A percentile compares a stretch with the other conserved stretches of the same genome.
phyloP scores from a whole-genome alignment of 2,888 invertebrate species.

The Sceliomorpha sp. region DNA sequence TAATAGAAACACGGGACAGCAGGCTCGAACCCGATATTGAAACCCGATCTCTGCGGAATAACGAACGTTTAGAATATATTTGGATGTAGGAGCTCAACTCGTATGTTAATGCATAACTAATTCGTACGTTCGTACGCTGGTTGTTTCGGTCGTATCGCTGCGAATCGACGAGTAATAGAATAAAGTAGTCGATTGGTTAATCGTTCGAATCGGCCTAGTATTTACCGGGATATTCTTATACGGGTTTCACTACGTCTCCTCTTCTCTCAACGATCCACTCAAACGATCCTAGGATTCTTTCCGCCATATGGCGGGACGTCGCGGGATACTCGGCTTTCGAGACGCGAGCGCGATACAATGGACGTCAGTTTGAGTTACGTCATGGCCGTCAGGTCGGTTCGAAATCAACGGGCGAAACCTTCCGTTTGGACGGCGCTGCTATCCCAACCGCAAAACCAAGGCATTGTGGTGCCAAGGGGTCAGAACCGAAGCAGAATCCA shows the following conservation, averaged over 20 bases:
- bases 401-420: constrained; percentile 65
- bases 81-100: too few species aligned
- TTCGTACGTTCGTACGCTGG: too few species aligned
- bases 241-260: constrained; percentile 10
- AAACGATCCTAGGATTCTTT: constrained; percentile 50
- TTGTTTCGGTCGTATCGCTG: too few species aligned
- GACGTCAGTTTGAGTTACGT: constrained; percentile 76
- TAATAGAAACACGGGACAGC: constrained; percentile 15
- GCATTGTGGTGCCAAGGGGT: too few species aligned
- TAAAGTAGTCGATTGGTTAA: background rate
- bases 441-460: constrained; percentile 52
- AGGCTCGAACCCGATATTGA: background rate
- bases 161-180: too few species aligned
- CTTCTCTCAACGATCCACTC: constrained; percentile 63
- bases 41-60: too few species aligned
- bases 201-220: background rate
- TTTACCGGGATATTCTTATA: background rate
- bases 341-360: constrained; percentile 69
- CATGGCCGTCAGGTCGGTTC: constrained; percentile 69
- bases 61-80: too few species aligned
- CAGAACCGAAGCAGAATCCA: too few species aligned
- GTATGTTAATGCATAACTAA: too few species aligned
- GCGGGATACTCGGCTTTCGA: constrained; percentile 38
- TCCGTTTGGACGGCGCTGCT: too few species aligned
- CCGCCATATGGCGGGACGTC: constrained; percentile 61